phyloP scores from a whole-genome alignment of 2,888 invertebrate species.

The Macrostomum cliftonense region DNA sequence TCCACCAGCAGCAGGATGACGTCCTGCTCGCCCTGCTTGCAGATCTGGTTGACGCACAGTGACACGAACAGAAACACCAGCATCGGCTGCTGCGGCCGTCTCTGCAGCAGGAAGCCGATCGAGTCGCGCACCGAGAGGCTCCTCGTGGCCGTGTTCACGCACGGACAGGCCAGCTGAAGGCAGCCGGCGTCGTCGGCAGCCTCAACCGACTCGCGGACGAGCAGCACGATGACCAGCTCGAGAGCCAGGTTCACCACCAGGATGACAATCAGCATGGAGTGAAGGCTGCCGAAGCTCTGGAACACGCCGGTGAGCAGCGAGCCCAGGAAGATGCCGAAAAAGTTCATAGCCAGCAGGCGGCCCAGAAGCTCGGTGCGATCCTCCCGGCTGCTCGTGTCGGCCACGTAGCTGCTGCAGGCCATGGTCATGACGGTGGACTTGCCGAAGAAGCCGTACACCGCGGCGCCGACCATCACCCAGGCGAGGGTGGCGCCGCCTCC shows the following conservation, averaged over 20 bases:
- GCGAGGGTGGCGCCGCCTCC: no score
- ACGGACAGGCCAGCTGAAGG: no score
- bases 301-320: constrained; percentile 21
- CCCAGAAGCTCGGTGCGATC: constrained; percentile 27
- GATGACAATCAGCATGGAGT: constrained; percentile 1
- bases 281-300: constrained; percentile 1
- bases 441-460: constrained; percentile 28
- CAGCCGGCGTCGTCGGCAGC: no score
- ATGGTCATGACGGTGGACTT: constrained; percentile 35
- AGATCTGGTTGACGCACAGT: constrained; percentile 22
- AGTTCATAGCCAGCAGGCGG: constrained; percentile 31
- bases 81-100: no score
- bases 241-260: constrained; percentile 4
- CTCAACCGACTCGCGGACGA: no score
- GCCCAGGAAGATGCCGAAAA: constrained; percentile 30
- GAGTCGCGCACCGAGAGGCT: no score
- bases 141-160: no score
- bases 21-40: constrained; percentile 33
- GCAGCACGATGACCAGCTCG: background rate
- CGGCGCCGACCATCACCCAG: constrained; percentile 22
- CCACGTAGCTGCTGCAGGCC: constrained; percentile 34
- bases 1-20: constrained; percentile 28
- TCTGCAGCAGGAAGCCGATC: no score
- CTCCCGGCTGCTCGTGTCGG: constrained; percentile 25
- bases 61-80: constrained; percentile 21